These are phyloP conservation scores for Cichladusa arquata DNA, from an alignment of 2,113 vertebrate genomes.

Conservation along the genomic window DNA sequence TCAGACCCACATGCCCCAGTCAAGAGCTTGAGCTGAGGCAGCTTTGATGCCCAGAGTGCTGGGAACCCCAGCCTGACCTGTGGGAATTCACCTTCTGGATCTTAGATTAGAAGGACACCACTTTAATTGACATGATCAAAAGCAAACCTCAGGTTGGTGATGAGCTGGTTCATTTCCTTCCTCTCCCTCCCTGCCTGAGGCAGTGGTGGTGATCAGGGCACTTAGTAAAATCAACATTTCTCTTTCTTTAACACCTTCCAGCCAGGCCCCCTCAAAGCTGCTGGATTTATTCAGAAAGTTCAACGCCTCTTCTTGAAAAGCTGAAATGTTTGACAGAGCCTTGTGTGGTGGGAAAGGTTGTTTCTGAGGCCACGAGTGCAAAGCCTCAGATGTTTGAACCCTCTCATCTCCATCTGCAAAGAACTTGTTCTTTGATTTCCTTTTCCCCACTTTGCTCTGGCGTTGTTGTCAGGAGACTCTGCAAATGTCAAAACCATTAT, in stretches of 20 bases:
- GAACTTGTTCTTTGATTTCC: constrained; percentile 6
- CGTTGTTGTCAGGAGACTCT: constrained; percentile 27
- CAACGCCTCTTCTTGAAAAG: rapidly evolving
- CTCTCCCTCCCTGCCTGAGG: background rate
- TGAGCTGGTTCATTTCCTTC: background rate
- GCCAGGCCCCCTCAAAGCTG: background rate
- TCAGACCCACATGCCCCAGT: background rate
- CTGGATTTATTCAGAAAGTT: background rate
- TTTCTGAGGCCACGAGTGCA: background rate
- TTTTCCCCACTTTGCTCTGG: background rate
- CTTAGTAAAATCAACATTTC: background rate
- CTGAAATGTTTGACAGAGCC: background rate
- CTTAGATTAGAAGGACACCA: background rate
- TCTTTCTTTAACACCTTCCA: background rate
- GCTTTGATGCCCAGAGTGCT: background rate
- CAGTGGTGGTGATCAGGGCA: background rate
- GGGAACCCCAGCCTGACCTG: background rate
- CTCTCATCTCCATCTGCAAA: background rate
- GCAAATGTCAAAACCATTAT: constrained; percentile 75
- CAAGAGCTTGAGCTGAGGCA: background rate
- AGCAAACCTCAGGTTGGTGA: background rate
- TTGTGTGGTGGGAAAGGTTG: background rate
- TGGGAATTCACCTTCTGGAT: background rate
- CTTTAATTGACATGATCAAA: background rate
- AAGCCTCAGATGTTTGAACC: background rate